Percentiles rank a stretch among this genome's conserved stretches.
Evolutionary conservation across 2,888 invertebrate genomes (phyloP).

Genomic region (Thereva unica): DNA sequence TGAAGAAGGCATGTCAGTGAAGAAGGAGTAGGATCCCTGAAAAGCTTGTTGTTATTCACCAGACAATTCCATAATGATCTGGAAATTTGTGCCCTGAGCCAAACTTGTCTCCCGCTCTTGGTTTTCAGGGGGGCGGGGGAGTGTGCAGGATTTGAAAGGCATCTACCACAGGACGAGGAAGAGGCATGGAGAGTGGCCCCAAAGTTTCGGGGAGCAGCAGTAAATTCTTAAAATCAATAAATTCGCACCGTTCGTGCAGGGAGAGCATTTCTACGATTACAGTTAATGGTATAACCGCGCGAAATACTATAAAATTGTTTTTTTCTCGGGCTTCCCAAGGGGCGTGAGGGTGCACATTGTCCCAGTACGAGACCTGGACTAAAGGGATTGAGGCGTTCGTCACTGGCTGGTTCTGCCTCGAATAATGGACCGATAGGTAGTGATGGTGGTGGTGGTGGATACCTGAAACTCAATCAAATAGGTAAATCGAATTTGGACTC

Average conservation of each 20-base stretch:
- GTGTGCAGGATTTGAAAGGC: background rate
- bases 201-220: conserved; percentile 12
- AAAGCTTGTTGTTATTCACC: conserved; percentile 41
- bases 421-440: background rate
- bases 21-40: conserved; percentile 27
- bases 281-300: background rate
- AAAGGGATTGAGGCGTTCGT: too few relatives aligned
- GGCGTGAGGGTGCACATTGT: background rate
- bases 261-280: conserved; percentile 3
- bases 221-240: conserved; percentile 35
- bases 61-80: conserved; percentile 42
- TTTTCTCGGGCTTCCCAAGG: background rate
- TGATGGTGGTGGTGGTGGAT: conserved; percentile 10
- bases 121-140: background rate
- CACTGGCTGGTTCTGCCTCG: background rate
- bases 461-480: conserved; percentile 30
- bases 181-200: too few relatives aligned
- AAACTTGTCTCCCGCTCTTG: conserved; percentile 21
- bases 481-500: conserved; percentile 27
- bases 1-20: background rate
- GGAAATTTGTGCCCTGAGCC: conserved; percentile 41
- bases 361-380: too few relatives aligned
- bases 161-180: too few relatives aligned
- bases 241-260: conserved; percentile 7
- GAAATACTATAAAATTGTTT: background rate